Evolutionary conservation across 2,797 vertebrate genomes (phyloP).

Genomic region (Eulemur albifrons): DNA sequence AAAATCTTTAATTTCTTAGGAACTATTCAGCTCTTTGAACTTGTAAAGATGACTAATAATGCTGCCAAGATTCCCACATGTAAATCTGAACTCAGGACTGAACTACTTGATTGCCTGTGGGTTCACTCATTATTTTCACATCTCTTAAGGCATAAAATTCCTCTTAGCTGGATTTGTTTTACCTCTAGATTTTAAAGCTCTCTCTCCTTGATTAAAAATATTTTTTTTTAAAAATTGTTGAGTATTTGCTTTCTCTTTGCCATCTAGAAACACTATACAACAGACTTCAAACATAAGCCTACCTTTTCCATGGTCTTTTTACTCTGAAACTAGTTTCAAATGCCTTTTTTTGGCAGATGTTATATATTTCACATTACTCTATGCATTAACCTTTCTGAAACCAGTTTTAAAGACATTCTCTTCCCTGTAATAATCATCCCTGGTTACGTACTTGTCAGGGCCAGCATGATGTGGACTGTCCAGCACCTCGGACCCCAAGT

Average conservation of each 20-base stretch:
- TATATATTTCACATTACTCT: neutral
- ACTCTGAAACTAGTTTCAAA: neutral
- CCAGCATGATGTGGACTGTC: neutral
- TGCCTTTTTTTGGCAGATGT: neutral
- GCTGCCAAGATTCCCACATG: neutral
- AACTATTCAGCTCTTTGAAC: neutral
- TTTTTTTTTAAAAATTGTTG: neutral
- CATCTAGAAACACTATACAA: neutral
- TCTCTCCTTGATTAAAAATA: neutral
- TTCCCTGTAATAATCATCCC: neutral
- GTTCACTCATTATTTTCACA: neutral
- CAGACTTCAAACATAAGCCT: neutral
- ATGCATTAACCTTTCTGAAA: neutral
- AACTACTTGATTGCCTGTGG: neutral
- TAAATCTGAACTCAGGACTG: neutral
- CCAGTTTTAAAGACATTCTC: neutral
- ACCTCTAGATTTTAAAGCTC: neutral
- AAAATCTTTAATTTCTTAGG: neutral
- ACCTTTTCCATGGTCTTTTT: neutral
- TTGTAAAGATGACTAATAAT: neutral
- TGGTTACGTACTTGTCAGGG: neutral
- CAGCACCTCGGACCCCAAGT: neutral
- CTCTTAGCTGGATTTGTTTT: neutral
- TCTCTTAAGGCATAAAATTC: neutral
- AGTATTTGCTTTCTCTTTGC: neutral